Conservation (phyloP, 2,888 invertebrate genomes). For the Agelastica alni region DNA sequence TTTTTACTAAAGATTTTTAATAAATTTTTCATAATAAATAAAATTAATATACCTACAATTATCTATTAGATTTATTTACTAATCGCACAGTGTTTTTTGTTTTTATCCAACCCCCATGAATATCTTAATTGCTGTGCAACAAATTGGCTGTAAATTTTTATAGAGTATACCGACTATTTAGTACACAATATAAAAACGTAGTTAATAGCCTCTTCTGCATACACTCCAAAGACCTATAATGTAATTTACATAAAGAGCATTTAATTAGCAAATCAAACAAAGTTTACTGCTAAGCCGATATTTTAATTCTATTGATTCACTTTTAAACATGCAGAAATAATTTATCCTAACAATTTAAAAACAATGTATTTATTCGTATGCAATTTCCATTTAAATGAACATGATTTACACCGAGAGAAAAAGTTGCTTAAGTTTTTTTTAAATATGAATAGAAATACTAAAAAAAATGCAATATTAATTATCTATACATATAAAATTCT, state of each 20-base stretch:
- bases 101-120: no score
- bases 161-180: slow-evolving; percentile 8
- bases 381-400: no score
- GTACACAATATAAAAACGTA: slow-evolving; percentile 3
- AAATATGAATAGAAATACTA: no score
- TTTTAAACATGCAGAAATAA: slow-evolving; percentile 4
- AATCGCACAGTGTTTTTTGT: no score
- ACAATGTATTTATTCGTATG: slow-evolving; percentile 4
- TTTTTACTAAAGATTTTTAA: no score
- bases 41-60: no score
- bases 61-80: no score
- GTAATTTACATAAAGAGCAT: slow-evolving; percentile 19
- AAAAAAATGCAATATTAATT: no score
- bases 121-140: not conserved
- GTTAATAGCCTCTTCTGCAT: slow-evolving; percentile 13
- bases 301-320: slow-evolving; percentile 10
- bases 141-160: slow-evolving; percentile 6
- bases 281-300: slow-evolving; percentile 16
- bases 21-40: no score
- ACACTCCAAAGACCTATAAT: slow-evolving; percentile 9
- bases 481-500: no score
- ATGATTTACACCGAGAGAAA: no score
- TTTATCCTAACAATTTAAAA: slow-evolving; percentile 7
- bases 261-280: slow-evolving; percentile 23
- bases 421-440: no score